Percentiles rank a stretch among this genome's conserved stretches.
phyloP scores from a whole-genome alignment of 2,888 invertebrate genomes.

The Gibbula magus region DNA sequence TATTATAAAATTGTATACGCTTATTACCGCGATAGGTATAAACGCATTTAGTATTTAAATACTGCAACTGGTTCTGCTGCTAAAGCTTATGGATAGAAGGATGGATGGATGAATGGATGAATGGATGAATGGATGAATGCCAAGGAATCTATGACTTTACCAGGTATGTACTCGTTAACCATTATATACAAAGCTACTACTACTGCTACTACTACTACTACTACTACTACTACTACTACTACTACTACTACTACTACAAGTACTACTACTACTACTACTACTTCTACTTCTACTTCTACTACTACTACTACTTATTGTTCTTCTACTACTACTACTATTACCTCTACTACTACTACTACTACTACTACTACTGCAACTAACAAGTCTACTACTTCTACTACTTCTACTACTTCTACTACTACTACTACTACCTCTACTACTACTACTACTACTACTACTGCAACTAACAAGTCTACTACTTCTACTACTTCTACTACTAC shows the following conservation, averaged over 20 bases:
- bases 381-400: not conserved
- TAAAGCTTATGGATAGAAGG: no score
- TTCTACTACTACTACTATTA: not conserved
- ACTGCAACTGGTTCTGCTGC: no score
- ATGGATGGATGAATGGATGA: no score
- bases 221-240: conserved; percentile 15
- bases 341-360: conserved; percentile 1
- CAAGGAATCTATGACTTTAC: no score
- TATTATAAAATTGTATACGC: no score
- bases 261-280: conserved; percentile 8
- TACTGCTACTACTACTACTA: conserved; percentile 6
- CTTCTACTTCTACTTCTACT: not conserved
- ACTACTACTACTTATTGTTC: no score
- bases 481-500: not conserved
- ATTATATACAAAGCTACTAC: not conserved
- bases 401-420: not conserved
- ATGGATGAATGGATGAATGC: no score
- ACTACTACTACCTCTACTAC: not conserved
- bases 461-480: not conserved
- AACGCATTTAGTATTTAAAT: no score
- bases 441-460: not conserved
- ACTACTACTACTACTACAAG: not conserved
- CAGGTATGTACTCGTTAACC: no score
- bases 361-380: not conserved
- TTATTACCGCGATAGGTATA: no score